phyloP scores from a whole-genome alignment of 2,888 invertebrate genomes.

The Cryptocephalus primarius region DNA sequence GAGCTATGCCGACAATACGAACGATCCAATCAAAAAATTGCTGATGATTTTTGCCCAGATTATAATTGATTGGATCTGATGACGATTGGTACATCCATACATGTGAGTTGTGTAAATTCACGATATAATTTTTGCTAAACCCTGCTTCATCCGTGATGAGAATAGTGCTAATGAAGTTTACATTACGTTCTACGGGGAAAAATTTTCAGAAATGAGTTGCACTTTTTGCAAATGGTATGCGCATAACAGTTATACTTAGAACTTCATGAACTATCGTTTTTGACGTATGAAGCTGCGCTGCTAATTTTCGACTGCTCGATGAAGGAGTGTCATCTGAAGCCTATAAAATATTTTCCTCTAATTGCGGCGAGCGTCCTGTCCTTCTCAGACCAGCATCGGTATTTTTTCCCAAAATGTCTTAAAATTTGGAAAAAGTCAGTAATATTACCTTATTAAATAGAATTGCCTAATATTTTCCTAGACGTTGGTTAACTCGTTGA shows the following conservation, averaged over 20 bases:
- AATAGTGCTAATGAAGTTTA: no score
- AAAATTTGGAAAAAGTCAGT: not conserved
- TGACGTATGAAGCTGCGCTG: not conserved
- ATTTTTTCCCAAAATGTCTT: conserved; percentile 1
- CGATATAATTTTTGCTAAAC: no score
- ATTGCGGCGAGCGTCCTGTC: not conserved
- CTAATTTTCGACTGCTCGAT: not conserved
- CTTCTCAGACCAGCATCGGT: conserved; percentile 1
- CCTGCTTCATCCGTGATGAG: no score
- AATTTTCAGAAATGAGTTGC: not conserved
- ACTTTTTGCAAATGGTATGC: not conserved
- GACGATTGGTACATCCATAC: not conserved
- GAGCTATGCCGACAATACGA: not conserved
- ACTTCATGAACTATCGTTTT: conserved; percentile 1
- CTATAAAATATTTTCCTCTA: conserved; percentile 1
- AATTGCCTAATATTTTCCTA: not conserved
- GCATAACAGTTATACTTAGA: conserved; percentile 1
- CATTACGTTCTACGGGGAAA: not conserved
- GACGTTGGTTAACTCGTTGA: conserved; percentile 1
- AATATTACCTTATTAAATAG: conserved; percentile 1
- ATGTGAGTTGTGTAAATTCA: not conserved
- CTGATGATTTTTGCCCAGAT: not conserved
- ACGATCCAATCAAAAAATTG: not conserved
- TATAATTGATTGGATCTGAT: not conserved
- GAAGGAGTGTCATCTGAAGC: not conserved